Base-by-base conservation (phyloP, 2,113 vertebrate genomes). In the Aptenodytes forsteri region DNA sequence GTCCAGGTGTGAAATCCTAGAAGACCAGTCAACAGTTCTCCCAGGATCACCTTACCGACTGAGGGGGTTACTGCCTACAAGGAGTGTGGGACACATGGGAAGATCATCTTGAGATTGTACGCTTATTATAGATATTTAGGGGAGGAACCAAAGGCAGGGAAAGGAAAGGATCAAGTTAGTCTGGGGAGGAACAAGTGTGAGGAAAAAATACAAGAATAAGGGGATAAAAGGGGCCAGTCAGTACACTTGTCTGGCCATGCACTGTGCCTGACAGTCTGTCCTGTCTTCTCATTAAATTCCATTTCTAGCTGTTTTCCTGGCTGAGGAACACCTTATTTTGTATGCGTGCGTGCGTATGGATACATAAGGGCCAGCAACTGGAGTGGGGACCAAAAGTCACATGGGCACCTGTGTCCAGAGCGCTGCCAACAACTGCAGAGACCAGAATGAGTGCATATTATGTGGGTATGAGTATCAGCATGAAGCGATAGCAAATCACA, bases 281-380 rank as follows among this genome's bases (percentile, higher is more conserved):
- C 42, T 26, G 27, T 16, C 38, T 46, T 72, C 52, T 80, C 27
- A 38, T 6, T 30, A 15, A 80, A 64, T 44, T 87, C 27, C 21
- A 83, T 20, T 59, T 61, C 27, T 36, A 77, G 49, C 16, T 40
- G 8, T 40, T 67, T 50, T 61, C 36, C 52, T 29, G 0, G 5
- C 20, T 29, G 11, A 87, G 30, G 22, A 88, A 61, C 2, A 1
- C 34, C 79, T 30, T 32, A 14, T 52, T 91, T 64, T 61, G 22
- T 32, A 80, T 17, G 29, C 15, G 9, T 4, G 11, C 27, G 26
- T n/a, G 2, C 32, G 4, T 20, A 38, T 0, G 9, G 3, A 65
- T 34, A 73, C 2, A 1, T 18, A 82, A 70, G 16, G 32, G 34
- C 3, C 25, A 79, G 15, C 9, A 85, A 70, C 3, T 44, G 50